Base-by-base conservation (phyloP, 2,113 vertebrate species). In the Entomyzon cyanotis region DNA sequence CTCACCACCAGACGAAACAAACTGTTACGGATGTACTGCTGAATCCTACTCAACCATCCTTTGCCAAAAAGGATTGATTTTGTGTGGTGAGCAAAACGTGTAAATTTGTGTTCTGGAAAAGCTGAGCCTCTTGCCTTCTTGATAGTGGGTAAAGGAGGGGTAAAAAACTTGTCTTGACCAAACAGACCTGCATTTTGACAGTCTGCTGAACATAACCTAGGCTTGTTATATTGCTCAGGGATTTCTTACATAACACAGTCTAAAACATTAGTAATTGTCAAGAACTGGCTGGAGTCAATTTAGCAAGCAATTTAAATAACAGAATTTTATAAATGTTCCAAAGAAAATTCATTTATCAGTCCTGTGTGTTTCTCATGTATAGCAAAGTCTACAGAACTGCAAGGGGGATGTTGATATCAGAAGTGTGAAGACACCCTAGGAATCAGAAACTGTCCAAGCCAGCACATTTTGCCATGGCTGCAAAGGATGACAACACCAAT, bases 401-500 rank as follows among this genome's bases (percentile, higher is more conserved):
- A 64, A 71, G 0, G 2, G 47, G 23, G 25, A 52, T 5, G 14
- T 7, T 53, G 59, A 35, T 25, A 56, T 15, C 41, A 30, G 27
- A 93, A 62, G 49, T 5, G 41, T 0, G 30, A 81, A 50, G 41
- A 78, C 44, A 64, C 15, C 33, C 63, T 31, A 71, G 75, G 49
- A 90, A 50, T 7, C 18, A 1, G 74, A 52, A 83, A 37, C 53
- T 47, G 86, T 46, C 64, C 78, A 69, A 82, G 70, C 52, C 67
- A 81, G 77, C 74, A 65, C 39, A n/a, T 47, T 62, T 49, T 22
- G 60, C 35, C n/a, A 22, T 27, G 90, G 70, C 89, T 81, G 67
- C 68, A 67, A 83, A 94, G 52, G 80, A 91, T 91, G 90, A 93
- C 94, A 96, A 75, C 56, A 94, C 41, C 94, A 97, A 95, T 96